Percentiles rank a stretch among this genome's conserved stretches.
Evolutionary conservation across 2,797 vertebrate species (phyloP).

Genomic region (Pogoniulus pusillus): DNA sequence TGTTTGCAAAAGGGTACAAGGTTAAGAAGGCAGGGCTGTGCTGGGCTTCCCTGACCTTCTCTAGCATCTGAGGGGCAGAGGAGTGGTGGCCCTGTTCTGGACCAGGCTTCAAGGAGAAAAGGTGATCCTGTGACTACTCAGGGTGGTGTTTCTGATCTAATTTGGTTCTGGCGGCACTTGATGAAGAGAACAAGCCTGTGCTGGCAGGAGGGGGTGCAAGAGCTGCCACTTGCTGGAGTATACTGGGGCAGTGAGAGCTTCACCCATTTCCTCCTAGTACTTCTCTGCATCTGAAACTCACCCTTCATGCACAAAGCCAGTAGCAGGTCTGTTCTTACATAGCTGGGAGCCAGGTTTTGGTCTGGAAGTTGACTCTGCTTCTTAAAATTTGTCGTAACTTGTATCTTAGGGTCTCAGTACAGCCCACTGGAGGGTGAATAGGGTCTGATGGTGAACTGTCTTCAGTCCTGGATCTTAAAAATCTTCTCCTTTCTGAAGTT

Average conservation of each 20-base stretch:
- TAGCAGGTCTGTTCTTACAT: background rate
- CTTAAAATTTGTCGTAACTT: background rate
- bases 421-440: background rate
- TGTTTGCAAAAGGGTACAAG: background rate
- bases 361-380: background rate
- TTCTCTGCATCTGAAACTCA: background rate
- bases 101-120: background rate
- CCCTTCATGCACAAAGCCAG: background rate
- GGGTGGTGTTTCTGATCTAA: background rate
- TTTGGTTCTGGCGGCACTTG: background rate
- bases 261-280: background rate
- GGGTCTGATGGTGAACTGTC: background rate
- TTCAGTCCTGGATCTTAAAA: background rate
- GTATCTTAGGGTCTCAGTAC: too few relatives aligned
- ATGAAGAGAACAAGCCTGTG: background rate
- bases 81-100: background rate
- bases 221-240: background rate
- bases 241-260: background rate
- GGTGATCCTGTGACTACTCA: background rate
- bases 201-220: background rate
- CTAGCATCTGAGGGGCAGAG: accelerated
- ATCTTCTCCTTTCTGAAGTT: background rate
- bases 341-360: background rate
- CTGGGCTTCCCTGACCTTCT: background rate
- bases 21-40: background rate